Percentiles rank a stretch among this genome's conserved stretches.
phyloP scores from a whole-genome alignment of 2,113 vertebrate genomes.

The Monarcha castaneiventris region DNA sequence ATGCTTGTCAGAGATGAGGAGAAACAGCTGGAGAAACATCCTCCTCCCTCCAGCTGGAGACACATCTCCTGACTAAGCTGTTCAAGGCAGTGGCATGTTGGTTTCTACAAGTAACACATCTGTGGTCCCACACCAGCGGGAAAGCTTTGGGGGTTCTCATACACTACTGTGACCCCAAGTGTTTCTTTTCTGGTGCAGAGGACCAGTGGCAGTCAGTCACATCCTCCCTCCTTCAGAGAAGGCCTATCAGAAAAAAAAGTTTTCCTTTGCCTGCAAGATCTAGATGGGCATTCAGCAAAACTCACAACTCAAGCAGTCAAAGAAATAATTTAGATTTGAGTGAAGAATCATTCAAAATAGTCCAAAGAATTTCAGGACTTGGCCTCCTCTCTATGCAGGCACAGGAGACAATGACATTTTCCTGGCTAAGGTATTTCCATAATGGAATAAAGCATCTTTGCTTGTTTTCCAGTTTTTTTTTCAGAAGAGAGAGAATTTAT shows the following conservation, averaged over 20 bases:
- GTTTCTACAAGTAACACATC: not conserved
- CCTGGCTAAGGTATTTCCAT: not conserved
- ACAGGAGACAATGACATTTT: not conserved
- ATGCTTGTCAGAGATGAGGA: not conserved
- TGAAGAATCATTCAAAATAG: not conserved
- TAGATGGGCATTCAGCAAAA: not conserved
- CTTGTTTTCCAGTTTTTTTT: not conserved
- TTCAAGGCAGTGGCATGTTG: not conserved
- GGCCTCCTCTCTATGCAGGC: not conserved
- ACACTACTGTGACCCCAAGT: not conserved
- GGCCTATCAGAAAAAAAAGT: not conserved
- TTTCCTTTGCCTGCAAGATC: not conserved
- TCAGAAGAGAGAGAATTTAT: not conserved
- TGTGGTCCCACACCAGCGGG: not conserved
- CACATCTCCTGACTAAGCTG: not conserved
- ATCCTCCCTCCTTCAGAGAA: not conserved
- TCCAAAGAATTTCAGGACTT: not conserved
- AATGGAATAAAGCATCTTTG: not conserved
- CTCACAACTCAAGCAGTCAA: not conserved
- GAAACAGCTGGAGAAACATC: not conserved
- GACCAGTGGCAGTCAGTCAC: not conserved
- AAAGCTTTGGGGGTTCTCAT: not conserved
- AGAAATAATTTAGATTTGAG: not conserved
- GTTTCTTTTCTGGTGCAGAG: not conserved
- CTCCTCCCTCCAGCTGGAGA: not conserved